These are phyloP conservation scores for Bombyx mori DNA, from an alignment of 1,140 invertebrate genomes.

Conservation along the genomic window ASM3026992v2 NC_085125.1:8250001-8250500, in stretches of 20 bases:
- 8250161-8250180: slow-evolving; percentile 73
- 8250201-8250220: slow-evolving; percentile 65
- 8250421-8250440: too few species aligned
- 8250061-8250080: slow-evolving; percentile 73
- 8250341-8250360: too few species aligned
- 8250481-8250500: too few species aligned
- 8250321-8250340: too few species aligned
- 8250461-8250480: too few species aligned
- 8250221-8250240: slow-evolving; percentile 73
- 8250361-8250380: too few species aligned
- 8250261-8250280: slow-evolving; percentile 63
- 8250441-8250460: too few species aligned
- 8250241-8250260: slow-evolving; percentile 55
- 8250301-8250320: background rate
- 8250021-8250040: slow-evolving; percentile 40
- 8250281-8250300: slow-evolving; percentile 39
- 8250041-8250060: slow-evolving; percentile 69
- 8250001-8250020: too few species aligned
- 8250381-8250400: too few species aligned
- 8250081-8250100: slow-evolving; percentile 78
- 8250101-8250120: slow-evolving; percentile 75
- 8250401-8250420: too few species aligned
- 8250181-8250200: slow-evolving; percentile 76
- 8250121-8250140: slow-evolving; percentile 77
- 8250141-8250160: slow-evolving; percentile 75